Conservation (phyloP, 2,888 invertebrate genomes). For the Noctua comes region DNA sequence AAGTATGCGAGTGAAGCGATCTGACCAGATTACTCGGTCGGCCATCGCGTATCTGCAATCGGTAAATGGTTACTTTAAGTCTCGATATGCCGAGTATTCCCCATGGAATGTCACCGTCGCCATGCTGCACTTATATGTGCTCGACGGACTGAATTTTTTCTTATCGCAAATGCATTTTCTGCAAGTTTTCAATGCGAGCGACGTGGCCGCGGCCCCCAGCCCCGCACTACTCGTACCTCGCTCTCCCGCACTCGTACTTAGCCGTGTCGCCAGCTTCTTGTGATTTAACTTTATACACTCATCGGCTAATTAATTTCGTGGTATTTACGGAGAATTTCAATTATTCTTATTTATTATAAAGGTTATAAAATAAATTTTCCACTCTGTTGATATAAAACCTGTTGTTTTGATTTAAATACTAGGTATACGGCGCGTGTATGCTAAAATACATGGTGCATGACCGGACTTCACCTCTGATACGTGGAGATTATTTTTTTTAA, state of each 20-base stretch:
- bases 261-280: constrained; percentile 69
- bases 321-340: constrained; percentile 67
- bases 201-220: constrained; percentile 72
- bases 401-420: constrained; percentile 64
- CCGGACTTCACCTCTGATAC: constrained; percentile 48
- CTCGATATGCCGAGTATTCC: constrained; percentile 88
- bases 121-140: constrained; percentile 88
- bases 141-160: constrained; percentile 89
- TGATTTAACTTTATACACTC: constrained; percentile 67
- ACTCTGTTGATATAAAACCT: constrained; percentile 63
- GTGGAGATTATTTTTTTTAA: constrained; percentile 62
- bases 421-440: constrained; percentile 55
- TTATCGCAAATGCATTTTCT: constrained; percentile 90
- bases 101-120: constrained; percentile 88
- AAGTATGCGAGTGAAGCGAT: constrained; percentile 86
- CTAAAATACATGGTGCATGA: constrained; percentile 66
- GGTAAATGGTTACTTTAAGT: constrained; percentile 89
- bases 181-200: constrained; percentile 87
- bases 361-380: constrained; percentile 65
- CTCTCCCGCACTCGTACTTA: constrained; percentile 72
- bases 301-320: constrained; percentile 72
- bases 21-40: constrained; percentile 88
- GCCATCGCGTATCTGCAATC: constrained; percentile 90
- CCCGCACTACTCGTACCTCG: constrained; percentile 68
- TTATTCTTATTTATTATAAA: constrained; percentile 66